A percentile compares a stretch with the other conserved stretches of the same genome.
phyloP scores from a whole-genome alignment of 2,888 invertebrate species.

The Clepsis dumicolana region DNA sequence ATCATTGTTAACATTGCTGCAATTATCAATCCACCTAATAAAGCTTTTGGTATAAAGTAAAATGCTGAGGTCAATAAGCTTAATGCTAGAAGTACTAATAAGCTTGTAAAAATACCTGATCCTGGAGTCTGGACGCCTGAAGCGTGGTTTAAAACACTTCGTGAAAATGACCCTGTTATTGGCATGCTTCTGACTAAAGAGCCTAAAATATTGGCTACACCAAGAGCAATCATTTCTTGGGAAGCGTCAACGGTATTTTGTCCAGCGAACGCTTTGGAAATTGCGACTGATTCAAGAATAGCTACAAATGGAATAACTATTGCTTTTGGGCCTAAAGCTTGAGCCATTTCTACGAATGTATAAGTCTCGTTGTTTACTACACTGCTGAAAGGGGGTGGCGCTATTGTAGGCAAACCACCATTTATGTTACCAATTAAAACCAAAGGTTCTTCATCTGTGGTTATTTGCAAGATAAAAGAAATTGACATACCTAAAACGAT shows the following conservation, averaged over 20 bases:
- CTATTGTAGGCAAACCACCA: slow-evolving; percentile 88
- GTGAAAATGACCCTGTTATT: slow-evolving; percentile 90
- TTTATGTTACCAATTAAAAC: slow-evolving; percentile 85
- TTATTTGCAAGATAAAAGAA: slow-evolving; percentile 62
- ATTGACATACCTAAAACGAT: slow-evolving; percentile 88
- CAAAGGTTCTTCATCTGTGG: slow-evolving; percentile 75
- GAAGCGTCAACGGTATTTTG: slow-evolving; percentile 91
- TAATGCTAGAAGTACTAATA: slow-evolving; percentile 89
- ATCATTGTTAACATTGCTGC: slow-evolving; percentile 93
- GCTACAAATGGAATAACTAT: slow-evolving; percentile 87
- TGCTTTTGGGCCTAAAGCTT: slow-evolving; percentile 81
- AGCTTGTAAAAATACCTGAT: slow-evolving; percentile 90
- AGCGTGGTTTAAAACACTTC: slow-evolving; percentile 93
- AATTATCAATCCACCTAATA: slow-evolving; percentile 92
- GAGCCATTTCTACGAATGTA: slow-evolving; percentile 84
- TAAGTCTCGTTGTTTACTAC: slow-evolving; percentile 78
- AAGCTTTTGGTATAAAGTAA: slow-evolving; percentile 91
- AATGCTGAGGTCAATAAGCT: slow-evolving; percentile 91
- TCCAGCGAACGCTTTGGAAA: slow-evolving; percentile 89
- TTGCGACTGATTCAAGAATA: slow-evolving; percentile 87
- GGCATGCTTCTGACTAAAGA: slow-evolving; percentile 93
- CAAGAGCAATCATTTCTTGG: slow-evolving; percentile 93
- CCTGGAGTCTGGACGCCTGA: slow-evolving; percentile 92
- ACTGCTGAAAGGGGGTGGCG: slow-evolving; percentile 87
- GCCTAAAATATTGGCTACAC: slow-evolving; percentile 90